These are phyloP conservation scores for Morus bassanus DNA, from an alignment of 2,797 vertebrate species.

Conservation along the genomic window DNA sequence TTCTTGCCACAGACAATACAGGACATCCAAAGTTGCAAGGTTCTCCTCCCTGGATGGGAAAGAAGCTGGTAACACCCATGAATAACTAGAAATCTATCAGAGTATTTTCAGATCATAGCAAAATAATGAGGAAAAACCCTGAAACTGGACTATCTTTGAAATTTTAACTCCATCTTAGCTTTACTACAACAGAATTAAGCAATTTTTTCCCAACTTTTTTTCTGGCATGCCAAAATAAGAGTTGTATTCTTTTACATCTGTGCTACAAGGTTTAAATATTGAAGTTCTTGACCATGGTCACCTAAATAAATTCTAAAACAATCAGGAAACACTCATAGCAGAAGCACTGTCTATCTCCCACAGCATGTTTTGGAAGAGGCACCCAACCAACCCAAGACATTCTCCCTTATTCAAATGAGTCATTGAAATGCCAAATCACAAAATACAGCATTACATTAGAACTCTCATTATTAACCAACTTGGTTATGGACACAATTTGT, in stretches of 20 bases:
- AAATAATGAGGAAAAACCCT: not conserved
- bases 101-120: not conserved
- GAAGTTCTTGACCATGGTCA: not conserved
- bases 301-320: not conserved
- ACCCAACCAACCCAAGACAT: not conserved
- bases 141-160: not conserved
- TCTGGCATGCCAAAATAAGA: not conserved
- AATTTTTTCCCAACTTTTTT: not conserved
- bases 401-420: not conserved
- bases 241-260: not conserved
- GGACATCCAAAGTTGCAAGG: not conserved
- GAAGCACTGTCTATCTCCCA: not conserved
- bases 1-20: not conserved
- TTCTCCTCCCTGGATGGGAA: not conserved
- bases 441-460: not conserved
- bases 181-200: not conserved
- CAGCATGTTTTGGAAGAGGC: not conserved
- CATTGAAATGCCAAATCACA: not conserved
- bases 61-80: not conserved
- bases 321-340: not conserved
- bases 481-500: not conserved
- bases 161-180: not conserved
- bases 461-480: not conserved
- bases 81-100: not conserved
- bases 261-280: not conserved